Base-by-base conservation (phyloP, 2,113 vertebrate genomes). In the Passer domesticus region DNA sequence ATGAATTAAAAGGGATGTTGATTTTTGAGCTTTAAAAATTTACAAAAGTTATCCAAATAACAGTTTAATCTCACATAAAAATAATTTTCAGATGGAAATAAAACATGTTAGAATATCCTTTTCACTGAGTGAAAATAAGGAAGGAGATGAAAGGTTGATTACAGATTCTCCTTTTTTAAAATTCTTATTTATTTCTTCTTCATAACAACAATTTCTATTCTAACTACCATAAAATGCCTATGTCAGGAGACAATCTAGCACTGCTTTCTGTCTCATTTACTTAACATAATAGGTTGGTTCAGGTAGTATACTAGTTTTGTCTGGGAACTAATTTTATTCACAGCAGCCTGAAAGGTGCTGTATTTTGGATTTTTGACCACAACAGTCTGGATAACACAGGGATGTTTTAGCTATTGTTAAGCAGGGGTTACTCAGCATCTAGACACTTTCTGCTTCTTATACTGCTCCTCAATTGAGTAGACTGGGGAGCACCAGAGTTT, bases 391-490 rank as follows among this genome's bases (percentile, higher is more conserved):
- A 66, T 80, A 80, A 50, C 7, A 25, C 25, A n/a, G 7, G 11
- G 13, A 49, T 68, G 3, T 52, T 92, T 60, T 43, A 46, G 9
- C 6, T 84, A 4, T 12, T 53, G 7, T 12, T 92, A 16, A 85
- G 13, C 33, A 60, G 55, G 7, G 4, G 33, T 69, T 60, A 55
- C 17, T 20, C 35, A 69, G 6, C 1, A 6, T 23, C 13, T 59
- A 30, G 9, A 6, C 2, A 21, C 72, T 83, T 89, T 76, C 43
- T 87, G 13, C 15, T 90, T 82, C n/a, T 44, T 16, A 39, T 4
- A 3, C 6, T 56, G 14, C 8, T 5, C 33, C 1, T 4, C 3
- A 14, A 46, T 0, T 8, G 15, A 59, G 44, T 2, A 53, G 37
- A 12, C 7, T 79, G 5, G 12, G 5, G 6, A 41, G 6, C 35